Conservation (phyloP, 2,888 invertebrate species). For the Bhutanitis thaidina region DNA sequence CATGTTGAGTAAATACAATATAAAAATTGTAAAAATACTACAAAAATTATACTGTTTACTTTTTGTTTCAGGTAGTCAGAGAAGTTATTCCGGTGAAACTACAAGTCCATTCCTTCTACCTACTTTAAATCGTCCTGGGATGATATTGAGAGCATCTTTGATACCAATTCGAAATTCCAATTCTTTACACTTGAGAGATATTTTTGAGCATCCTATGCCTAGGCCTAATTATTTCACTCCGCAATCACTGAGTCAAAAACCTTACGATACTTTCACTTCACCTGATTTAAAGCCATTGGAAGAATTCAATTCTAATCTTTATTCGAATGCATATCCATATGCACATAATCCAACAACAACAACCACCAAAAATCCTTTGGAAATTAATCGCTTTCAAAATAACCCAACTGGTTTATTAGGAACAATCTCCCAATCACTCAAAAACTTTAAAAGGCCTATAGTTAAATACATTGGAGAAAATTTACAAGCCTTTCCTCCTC, state of each 20-base stretch:
- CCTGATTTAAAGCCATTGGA: slow-evolving; percentile 4
- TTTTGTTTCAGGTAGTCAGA: slow-evolving; percentile 18
- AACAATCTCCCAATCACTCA: background rate
- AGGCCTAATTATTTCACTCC: background rate
- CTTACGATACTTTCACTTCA: background rate
- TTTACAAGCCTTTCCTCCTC: background rate
- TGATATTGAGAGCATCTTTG: background rate
- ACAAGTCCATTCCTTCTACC: background rate
- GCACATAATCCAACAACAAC: background rate
- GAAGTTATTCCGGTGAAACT: slow-evolving; percentile 4
- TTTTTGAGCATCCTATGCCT: background rate
- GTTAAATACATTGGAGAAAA: slow-evolving; percentile 6
- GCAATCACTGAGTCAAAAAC: background rate
- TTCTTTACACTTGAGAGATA: background rate
- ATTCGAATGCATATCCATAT: slow-evolving; percentile 14
- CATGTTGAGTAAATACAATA: no score
- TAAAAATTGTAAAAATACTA: no score
- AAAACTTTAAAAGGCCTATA: background rate
- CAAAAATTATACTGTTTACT: no score
- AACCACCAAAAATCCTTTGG: slow-evolving; percentile 1
- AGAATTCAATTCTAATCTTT: slow-evolving; percentile 7
- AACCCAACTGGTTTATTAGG: background rate
- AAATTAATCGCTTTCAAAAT: background rate
- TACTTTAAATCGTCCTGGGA: background rate
- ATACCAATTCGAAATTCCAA: background rate